Evolutionary conservation across 2,888 invertebrate genomes (phyloP).

Genomic region (Alviniconcha strummeri): DNA sequence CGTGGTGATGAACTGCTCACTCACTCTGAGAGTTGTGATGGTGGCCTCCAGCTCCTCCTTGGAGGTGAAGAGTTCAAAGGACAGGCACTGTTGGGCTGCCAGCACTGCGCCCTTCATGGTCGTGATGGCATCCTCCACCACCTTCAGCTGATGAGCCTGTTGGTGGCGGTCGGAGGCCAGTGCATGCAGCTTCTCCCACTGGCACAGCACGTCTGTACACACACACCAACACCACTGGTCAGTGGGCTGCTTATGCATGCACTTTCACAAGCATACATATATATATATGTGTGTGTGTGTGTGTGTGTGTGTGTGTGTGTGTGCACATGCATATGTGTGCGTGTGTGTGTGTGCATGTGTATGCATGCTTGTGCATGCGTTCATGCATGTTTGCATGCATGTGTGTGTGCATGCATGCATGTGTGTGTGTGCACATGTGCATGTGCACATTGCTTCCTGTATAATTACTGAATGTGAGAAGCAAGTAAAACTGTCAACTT

Average conservation of each 20-base stretch:
- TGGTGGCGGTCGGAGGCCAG: constrained; percentile 59
- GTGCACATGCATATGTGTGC: no score
- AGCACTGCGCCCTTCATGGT: constrained; percentile 40
- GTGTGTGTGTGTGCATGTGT: neutral
- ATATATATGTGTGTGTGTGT: constrained; percentile 37
- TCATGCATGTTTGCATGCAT: no score
- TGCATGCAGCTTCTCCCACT: constrained; percentile 66
- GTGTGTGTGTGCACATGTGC: neutral
- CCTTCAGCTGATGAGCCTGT: constrained; percentile 61
- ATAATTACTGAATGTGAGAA: no score
- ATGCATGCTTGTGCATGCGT: neutral
- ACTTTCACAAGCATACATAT: no score
- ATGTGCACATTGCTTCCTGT: neutral
- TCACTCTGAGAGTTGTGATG: constrained; percentile 45
- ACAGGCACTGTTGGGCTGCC: constrained; percentile 37
- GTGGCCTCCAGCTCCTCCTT: constrained; percentile 46
- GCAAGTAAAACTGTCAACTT: no score
- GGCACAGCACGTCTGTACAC: constrained; percentile 59
- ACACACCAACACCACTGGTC: constrained; percentile 23
- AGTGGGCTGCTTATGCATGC: neutral
- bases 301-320: no score
- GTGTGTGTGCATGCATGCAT: no score
- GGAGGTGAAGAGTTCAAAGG: constrained; percentile 45
- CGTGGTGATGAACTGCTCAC: neutral
- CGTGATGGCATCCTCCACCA: constrained; percentile 47